A percentile compares a stretch with the other conserved stretches of the same genome.
Conservation (phyloP, 1,140 invertebrate species). For the Ooceraea biroi region DNA sequence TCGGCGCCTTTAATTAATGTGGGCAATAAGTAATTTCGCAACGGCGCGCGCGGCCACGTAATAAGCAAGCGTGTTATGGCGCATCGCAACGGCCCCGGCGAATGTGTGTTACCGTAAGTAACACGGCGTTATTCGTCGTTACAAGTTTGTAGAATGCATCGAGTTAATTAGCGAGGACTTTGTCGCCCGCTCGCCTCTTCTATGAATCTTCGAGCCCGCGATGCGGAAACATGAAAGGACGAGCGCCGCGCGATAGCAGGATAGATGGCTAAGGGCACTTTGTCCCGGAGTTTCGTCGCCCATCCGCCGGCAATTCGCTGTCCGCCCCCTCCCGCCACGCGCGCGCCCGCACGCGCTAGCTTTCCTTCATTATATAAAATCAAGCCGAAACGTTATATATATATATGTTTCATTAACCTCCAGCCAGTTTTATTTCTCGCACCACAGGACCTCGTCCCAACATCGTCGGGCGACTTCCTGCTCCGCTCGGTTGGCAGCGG, state of each 20-base stretch:
- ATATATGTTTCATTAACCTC: constrained; percentile 71
- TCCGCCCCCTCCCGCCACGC: constrained; percentile 49
- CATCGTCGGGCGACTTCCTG: constrained; percentile 17
- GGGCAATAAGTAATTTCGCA: constrained; percentile 60
- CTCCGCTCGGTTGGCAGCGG: constrained; percentile 38
- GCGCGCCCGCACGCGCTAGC: constrained; percentile 25
- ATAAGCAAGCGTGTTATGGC: constrained; percentile 27
- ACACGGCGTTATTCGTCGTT: constrained; percentile 55
- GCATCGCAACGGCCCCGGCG: not conserved
- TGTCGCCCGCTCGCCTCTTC: constrained; percentile 48
- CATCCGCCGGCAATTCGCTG: constrained; percentile 45
- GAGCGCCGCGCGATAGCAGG: not conserved
- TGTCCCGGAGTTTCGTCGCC: constrained; percentile 55
- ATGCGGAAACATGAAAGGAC: constrained; percentile 55
- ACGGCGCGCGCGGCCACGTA: constrained; percentile 5
- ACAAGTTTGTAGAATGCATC: constrained; percentile 62
- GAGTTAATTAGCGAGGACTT: constrained; percentile 68
- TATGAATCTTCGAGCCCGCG: constrained; percentile 55
- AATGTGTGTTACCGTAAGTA: constrained; percentile 38
- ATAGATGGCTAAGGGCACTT: constrained; percentile 54
- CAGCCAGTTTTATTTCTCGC: constrained; percentile 68
- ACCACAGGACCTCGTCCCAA: constrained; percentile 9
- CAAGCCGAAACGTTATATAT: constrained; percentile 65
- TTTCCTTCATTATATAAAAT: constrained; percentile 71
- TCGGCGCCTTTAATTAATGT: constrained; percentile 42